Conservation (phyloP, 2,888 invertebrate species). For the Nebria salina region DNA sequence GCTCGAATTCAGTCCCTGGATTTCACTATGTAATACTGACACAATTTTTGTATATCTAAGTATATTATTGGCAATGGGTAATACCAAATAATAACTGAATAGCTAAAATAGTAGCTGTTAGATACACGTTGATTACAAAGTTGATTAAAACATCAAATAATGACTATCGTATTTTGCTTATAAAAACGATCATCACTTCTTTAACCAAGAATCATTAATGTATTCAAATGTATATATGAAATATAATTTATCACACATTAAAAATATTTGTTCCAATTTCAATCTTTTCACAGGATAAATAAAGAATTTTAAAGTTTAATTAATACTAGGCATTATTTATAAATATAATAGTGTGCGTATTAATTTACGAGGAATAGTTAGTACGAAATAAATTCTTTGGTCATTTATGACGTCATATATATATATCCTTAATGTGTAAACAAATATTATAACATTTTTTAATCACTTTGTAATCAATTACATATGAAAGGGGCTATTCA, state of each 20-base stretch:
- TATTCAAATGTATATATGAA: no score
- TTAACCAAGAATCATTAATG: no score
- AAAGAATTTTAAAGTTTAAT: no score
- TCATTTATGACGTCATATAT: no score
- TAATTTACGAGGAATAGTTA: no score
- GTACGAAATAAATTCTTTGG: no score
- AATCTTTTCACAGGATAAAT: no score
- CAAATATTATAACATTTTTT: background rate
- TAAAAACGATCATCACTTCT: no score
- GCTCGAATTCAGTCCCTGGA: conserved; percentile 30
- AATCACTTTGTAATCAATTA: background rate
- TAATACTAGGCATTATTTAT: no score
- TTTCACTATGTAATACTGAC: conserved; percentile 30
- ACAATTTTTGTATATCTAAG: conserved; percentile 46
- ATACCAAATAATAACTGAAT: conserved; percentile 43
- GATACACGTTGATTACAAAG: conserved; percentile 33
- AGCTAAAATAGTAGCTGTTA: conserved; percentile 33
- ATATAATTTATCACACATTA: no score
- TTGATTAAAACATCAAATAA: background rate
- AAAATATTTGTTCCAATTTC: no score
- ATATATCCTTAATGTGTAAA: background rate
- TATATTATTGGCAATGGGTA: conserved; percentile 47
- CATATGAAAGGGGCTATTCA: background rate
- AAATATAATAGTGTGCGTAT: no score
- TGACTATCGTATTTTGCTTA: background rate